Evolutionary conservation across 2,888 invertebrate genomes (phyloP).

Genomic region (Pimpla rufipes): DNA sequence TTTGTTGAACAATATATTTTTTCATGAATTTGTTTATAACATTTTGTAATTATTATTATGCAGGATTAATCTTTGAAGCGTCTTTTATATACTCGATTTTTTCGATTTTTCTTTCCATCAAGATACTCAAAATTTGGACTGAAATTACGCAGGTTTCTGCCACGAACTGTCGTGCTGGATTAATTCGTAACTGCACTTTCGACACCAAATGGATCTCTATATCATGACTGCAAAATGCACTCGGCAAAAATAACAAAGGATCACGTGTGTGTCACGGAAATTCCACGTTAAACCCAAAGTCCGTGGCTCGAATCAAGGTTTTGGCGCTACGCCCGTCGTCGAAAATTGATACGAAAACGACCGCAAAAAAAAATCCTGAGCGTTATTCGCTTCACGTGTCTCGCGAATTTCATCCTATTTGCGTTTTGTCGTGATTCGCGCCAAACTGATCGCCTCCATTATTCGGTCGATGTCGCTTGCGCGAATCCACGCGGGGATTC

Average conservation of each 20-base stretch:
- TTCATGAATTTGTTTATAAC: too few relatives aligned
- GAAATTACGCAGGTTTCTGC: too few relatives aligned
- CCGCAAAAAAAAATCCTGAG: not conserved
- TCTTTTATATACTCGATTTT: too few relatives aligned
- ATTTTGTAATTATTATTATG: too few relatives aligned
- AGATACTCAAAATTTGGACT: too few relatives aligned
- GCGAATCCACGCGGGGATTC: not conserved
- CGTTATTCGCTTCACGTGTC: not conserved
- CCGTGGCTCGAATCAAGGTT: not conserved
- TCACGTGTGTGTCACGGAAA: not conserved
- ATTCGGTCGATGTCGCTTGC: constrained; percentile 14
- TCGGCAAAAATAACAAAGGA: not conserved
- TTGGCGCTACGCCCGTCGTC: not conserved
- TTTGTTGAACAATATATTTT: too few relatives aligned
- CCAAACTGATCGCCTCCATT: constrained; percentile 10
- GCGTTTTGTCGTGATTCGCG: not conserved
- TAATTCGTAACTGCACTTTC: too few relatives aligned
- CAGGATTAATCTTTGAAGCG: too few relatives aligned
- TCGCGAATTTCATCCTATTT: not conserved
- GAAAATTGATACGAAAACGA: not conserved
- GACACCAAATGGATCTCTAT: too few relatives aligned
- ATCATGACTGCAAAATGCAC: not conserved
- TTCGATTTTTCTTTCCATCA: too few relatives aligned
- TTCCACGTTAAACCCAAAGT: not conserved
- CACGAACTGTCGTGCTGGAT: too few relatives aligned